These are phyloP conservation scores for Timandra comae DNA, from an alignment of 2,888 invertebrate genomes.

Conservation along the genomic window DNA sequence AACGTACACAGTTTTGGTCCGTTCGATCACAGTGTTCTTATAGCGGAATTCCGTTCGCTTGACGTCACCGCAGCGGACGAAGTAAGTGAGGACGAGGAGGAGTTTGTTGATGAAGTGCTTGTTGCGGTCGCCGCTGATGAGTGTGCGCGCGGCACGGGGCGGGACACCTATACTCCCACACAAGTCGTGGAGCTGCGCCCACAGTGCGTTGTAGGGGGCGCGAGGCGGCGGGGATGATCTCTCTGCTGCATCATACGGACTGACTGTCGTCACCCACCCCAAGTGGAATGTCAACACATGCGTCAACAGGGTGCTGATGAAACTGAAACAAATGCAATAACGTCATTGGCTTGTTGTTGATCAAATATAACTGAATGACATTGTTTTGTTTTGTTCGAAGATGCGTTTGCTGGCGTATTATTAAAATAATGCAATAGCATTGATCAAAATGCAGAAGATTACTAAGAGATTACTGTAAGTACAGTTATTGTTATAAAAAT, in stretches of 20 bases:
- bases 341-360: constrained; percentile 3
- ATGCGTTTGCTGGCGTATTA: too few relatives aligned
- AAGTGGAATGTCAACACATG: constrained; percentile 93
- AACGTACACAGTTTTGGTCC: constrained; percentile 43
- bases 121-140: constrained; percentile 83
- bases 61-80: constrained; percentile 88
- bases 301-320: constrained; percentile 91
- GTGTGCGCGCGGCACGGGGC: constrained; percentile 85
- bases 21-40: constrained; percentile 43
- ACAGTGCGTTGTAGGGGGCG: constrained; percentile 88
- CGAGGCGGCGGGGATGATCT: constrained; percentile 24
- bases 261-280: constrained; percentile 92
- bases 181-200: constrained; percentile 92
- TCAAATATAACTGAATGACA: too few relatives aligned
- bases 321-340: constrained; percentile 78
- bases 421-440: too few relatives aligned
- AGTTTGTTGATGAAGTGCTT: constrained; percentile 82
- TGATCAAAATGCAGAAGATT: too few relatives aligned
- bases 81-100: constrained; percentile 88
- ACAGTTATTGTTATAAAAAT: too few relatives aligned
- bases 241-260: constrained; percentile 60
- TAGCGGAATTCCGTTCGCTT: constrained; percentile 65
- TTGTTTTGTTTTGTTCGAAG: too few relatives aligned
- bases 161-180: constrained; percentile 91
- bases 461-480: too few relatives aligned